These are phyloP conservation scores for Lithosia quadra DNA, from an alignment of 2,888 invertebrate genomes.

Conservation along the genomic window DNA sequence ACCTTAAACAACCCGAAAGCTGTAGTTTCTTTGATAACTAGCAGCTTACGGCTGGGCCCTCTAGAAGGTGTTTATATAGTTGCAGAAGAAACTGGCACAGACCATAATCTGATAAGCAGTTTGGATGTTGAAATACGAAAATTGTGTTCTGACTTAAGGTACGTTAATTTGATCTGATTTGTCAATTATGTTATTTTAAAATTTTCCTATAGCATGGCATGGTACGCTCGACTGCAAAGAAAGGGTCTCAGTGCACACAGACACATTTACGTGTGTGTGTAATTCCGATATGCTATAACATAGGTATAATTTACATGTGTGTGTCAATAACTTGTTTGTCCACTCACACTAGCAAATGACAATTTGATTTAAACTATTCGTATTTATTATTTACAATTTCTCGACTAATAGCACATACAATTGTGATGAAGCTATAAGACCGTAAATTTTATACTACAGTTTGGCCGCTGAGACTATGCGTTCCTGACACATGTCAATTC, in stretches of 20 bases:
- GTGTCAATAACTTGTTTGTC: background rate
- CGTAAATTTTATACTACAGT: too few relatives aligned
- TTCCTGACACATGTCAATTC: too few relatives aligned
- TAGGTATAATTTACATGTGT: too few relatives aligned
- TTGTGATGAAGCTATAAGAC: too few relatives aligned
- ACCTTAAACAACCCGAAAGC: slow-evolving; percentile 18
- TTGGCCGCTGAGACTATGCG: too few relatives aligned
- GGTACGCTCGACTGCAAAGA: slow-evolving; percentile 6
- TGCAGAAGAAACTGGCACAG: slow-evolving; percentile 5
- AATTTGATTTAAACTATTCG: too few relatives aligned
- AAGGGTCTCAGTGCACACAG: too few relatives aligned
- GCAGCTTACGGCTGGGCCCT: background rate
- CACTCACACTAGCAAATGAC: too few relatives aligned
- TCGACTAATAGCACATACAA: too few relatives aligned
- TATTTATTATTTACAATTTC: too few relatives aligned
- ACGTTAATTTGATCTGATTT: background rate
- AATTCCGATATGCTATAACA: too few relatives aligned
- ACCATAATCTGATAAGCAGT: background rate
- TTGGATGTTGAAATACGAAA: slow-evolving; percentile 9
- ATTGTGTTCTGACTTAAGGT: background rate
- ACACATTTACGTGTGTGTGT: too few relatives aligned
- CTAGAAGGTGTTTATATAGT: slow-evolving; percentile 8
- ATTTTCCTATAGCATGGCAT: background rate
- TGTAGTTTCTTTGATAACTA: background rate
- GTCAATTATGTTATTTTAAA: slow-evolving; percentile 23